Base-by-base conservation (phyloP, 1,140 invertebrate species). In the Trichogramma pretiosum region DNA sequence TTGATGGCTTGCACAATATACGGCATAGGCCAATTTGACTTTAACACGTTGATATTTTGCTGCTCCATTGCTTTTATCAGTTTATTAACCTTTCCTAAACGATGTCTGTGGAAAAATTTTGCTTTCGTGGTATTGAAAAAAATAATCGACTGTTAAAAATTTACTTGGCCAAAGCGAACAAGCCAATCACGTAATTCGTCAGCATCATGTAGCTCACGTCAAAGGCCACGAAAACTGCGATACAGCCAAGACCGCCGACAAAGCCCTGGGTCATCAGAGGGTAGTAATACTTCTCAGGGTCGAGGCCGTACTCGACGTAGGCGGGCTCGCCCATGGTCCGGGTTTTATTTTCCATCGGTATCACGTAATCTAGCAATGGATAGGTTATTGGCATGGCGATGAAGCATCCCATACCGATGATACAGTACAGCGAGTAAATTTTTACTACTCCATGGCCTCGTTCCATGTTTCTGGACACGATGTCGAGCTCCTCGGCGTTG, bases 241-340 rank as follows among this genome's bases (percentile, higher is more conserved):
- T 16, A 14, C 34, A 37, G 13, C 44, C 44, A 9, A 38, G n/a
- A 3, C 44, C 44, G 4, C 44, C 44, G 21, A 46, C 26, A 1
- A 46, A 11, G 14, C 34, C 44, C 38, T 46, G 44, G 13, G 16
- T n/a, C 4, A 46, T 37, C 18, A 46, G 7, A 4, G 44, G 44
- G 38, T 38, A 46, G n/a, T 38, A 46, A 30, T 46, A 38, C 13
- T 46, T 30, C 38, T 46, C 16, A 8, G 22, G 22, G 30, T 46
- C 35, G 17, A 46, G 28, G 19, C 44, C 44, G 14, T 46, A 46
- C 10, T 46, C 35, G 0, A 35, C 44, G 21, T 46, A 46, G 16
- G 36, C 36, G 11, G 44, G 44, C 7, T 37, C 13, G 9, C 1
- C 3, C 19, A 28, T 46, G 13, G 35, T 14, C 7, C 44, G 34